These are phyloP conservation scores for Plutella xylostella DNA, from an alignment of 2,888 invertebrate genomes.

Conservation along the genomic window DNA sequence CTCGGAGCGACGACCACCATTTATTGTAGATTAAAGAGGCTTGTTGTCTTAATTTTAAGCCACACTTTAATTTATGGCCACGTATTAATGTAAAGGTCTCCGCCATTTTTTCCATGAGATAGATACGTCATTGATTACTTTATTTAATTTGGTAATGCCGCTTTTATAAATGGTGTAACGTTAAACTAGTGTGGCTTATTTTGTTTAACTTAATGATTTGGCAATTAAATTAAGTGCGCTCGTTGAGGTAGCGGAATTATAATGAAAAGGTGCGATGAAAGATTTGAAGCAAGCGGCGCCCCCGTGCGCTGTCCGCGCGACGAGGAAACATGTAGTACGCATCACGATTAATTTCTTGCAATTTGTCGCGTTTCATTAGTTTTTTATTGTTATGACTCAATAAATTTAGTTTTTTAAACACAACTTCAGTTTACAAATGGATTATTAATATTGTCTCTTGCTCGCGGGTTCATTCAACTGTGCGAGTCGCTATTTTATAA, in stretches of 20 bases:
- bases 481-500: constrained; percentile 18
- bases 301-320: too few relatives aligned
- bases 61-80: constrained; percentile 64
- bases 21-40: constrained; percentile 71
- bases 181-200: constrained; percentile 57
- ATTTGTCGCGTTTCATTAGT: constrained; percentile 3
- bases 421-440: too few relatives aligned
- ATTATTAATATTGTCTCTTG: neutral
- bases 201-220: constrained; percentile 68
- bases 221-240: constrained; percentile 68
- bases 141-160: constrained; percentile 36
- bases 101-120: constrained; percentile 56
- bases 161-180: constrained; percentile 42
- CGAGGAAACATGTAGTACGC: constrained; percentile 23
- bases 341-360: constrained; percentile 4
- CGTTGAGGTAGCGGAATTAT: constrained; percentile 65
- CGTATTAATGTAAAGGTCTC: constrained; percentile 57
- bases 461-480: constrained; percentile 6
- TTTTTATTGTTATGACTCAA: neutral
- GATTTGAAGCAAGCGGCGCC: constrained; percentile 48
- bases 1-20: constrained; percentile 62
- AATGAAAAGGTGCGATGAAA: constrained; percentile 49
- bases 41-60: constrained; percentile 72
- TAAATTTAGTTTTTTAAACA: neutral
- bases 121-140: constrained; percentile 58